A percentile compares a stretch with the other conserved stretches of the same genome.
phyloP scores from a whole-genome alignment of 1,140 invertebrate species.

The Odontomachus brunneus region DNA sequence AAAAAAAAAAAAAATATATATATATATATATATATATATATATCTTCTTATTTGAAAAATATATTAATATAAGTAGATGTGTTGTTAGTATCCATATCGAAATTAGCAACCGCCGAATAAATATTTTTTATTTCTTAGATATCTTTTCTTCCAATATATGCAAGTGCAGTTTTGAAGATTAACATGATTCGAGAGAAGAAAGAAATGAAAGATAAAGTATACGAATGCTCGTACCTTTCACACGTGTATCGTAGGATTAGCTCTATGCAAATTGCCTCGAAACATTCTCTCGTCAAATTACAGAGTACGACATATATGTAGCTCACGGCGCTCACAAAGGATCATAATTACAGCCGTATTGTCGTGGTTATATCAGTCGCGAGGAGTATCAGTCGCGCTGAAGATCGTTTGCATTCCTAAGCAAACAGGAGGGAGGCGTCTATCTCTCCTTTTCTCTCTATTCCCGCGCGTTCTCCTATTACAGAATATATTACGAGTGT shows the following conservation, averaged over 20 bases:
- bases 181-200: neutral
- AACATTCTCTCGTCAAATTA: slow-evolving; percentile 28
- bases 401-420: slow-evolving; percentile 32
- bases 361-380: too few species aligned
- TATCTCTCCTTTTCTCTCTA: neutral
- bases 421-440: slow-evolving; percentile 21
- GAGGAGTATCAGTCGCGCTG: slow-evolving; percentile 11
- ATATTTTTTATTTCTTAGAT: too few species aligned
- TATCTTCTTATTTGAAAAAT: too few species aligned
- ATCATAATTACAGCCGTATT: slow-evolving; percentile 24
- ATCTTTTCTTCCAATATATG: too few species aligned
- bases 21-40: too few species aligned
- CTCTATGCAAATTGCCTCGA: neutral
- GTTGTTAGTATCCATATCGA: too few species aligned
- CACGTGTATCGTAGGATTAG: neutral
- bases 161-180: too few species aligned
- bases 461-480: slow-evolving; percentile 45
- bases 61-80: too few species aligned
- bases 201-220: too few species aligned
- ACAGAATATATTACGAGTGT: slow-evolving; percentile 54
- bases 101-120: too few species aligned
- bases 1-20: too few species aligned
- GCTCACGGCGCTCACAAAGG: neutral
- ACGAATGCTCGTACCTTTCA: slow-evolving; percentile 39
- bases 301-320: neutral